These are phyloP conservation scores for Toxotes lorentzi DNA, from an alignment of 2,797 vertebrate species.

Conservation along the genomic window DNA sequence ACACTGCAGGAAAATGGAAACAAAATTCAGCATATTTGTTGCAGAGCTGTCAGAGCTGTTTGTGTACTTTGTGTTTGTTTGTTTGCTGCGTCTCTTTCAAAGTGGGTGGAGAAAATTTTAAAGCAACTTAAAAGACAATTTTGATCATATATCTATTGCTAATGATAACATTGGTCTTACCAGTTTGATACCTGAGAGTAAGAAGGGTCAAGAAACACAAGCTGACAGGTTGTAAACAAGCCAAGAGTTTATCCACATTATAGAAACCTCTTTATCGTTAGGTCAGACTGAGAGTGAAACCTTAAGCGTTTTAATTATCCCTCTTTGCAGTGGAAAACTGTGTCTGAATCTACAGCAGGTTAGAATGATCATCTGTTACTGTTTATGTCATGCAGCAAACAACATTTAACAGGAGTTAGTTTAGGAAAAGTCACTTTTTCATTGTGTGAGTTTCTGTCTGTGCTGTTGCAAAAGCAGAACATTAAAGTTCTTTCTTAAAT, in stretches of 20 bases:
- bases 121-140: not conserved
- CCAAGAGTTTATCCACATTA: not conserved
- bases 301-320: not conserved
- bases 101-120: not conserved
- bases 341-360: not conserved
- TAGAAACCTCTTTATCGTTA: not conserved
- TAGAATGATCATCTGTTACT: too few relatives aligned
- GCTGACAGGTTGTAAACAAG: not conserved
- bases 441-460: too few relatives aligned
- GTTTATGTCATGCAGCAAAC: too few relatives aligned
- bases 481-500: not conserved
- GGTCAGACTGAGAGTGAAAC: not conserved
- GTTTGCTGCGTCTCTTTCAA: slow-evolving; percentile 24
- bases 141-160: too few relatives aligned
- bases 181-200: not conserved
- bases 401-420: not conserved
- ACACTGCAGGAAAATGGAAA: slow-evolving; percentile 57
- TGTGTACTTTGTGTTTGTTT: slow-evolving; percentile 46
- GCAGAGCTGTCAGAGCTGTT: slow-evolving; percentile 52
- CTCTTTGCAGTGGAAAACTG: not conserved
- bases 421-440: not conserved
- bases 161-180: too few relatives aligned
- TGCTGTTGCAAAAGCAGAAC: not conserved
- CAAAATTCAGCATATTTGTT: slow-evolving; percentile 40
- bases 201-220: not conserved